These are phyloP conservation scores for Gymnoscopelus microlampas DNA, from an alignment of 2,797 vertebrate genomes.

Conservation along the genomic window DNA sequence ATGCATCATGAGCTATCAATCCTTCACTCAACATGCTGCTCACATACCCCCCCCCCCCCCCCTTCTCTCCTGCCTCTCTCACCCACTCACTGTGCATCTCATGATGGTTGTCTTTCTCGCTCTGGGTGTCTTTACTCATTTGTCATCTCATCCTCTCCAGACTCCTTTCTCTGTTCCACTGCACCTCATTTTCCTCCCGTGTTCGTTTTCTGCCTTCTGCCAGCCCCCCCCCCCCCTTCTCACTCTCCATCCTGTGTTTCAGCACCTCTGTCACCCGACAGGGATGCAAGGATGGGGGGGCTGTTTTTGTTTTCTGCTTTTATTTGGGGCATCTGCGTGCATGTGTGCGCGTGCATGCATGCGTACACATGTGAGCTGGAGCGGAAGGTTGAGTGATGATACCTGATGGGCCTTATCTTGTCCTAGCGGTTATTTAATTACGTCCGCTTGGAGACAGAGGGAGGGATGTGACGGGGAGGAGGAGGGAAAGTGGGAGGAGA, in stretches of 20 bases:
- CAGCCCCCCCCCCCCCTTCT: slow-evolving; percentile 20
- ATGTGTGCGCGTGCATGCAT: neutral
- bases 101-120: no score
- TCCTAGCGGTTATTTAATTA: slow-evolving; percentile 75
- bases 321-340: neutral
- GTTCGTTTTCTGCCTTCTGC: neutral
- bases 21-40: slow-evolving; percentile 49
- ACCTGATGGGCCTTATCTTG: slow-evolving; percentile 68
- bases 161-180: slow-evolving; percentile 14
- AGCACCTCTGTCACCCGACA: slow-evolving; percentile 26
- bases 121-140: no score
- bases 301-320: neutral
- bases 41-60: slow-evolving; percentile 27
- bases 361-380: neutral
- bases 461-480: neutral
- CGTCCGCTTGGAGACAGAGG: slow-evolving; percentile 32
- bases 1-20: slow-evolving; percentile 37
- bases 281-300: slow-evolving; percentile 34
- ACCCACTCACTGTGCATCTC: no score
- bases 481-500: slow-evolving; percentile 29
- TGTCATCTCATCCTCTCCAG: neutral
- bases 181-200: neutral
- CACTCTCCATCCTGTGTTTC: slow-evolving; percentile 18
- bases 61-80: neutral
- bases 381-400: slow-evolving; percentile 40